Evolutionary conservation across 2,797 vertebrate species (phyloP).

Genomic region (Chaunax sp.): DNA sequence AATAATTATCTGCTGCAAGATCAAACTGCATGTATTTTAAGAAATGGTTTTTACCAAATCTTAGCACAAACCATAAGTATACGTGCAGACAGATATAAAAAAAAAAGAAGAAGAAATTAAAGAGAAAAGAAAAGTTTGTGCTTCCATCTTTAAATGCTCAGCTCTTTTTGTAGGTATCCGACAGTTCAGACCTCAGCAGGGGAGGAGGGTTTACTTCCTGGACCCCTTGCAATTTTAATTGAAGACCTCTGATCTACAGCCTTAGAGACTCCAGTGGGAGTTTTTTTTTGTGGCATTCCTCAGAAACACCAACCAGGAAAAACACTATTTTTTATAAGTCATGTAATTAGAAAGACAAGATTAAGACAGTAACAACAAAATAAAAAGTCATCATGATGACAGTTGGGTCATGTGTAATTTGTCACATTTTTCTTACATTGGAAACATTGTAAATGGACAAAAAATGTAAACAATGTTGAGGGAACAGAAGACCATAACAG

Average conservation of each 20-base stretch:
- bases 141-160: too few species aligned
- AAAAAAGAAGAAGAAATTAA: too few species aligned
- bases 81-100: too few species aligned
- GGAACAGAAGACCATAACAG: conserved; percentile 78
- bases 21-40: too few species aligned
- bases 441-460: conserved; percentile 48
- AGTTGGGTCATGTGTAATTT: conserved; percentile 60
- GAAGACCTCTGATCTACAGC: conserved; percentile 9
- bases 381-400: conserved; percentile 59
- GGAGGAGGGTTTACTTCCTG: too few species aligned
- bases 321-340: conserved; percentile 45
- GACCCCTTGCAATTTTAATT: too few species aligned
- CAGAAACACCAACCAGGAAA: conserved; percentile 60
- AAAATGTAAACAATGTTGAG: conserved; percentile 85
- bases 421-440: conserved; percentile 64
- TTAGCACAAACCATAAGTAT: too few species aligned
- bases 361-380: conserved; percentile 63
- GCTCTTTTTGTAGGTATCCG: too few species aligned
- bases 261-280: conserved; percentile 52
- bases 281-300: conserved; percentile 73
- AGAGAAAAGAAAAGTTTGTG: too few species aligned
- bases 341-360: conserved; percentile 56
- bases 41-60: too few species aligned
- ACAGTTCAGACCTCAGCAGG: too few species aligned
- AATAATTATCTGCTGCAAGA: too few species aligned